Conservation (phyloP, 2,797 vertebrate species). For the Borostomias antarcticus region DNA sequence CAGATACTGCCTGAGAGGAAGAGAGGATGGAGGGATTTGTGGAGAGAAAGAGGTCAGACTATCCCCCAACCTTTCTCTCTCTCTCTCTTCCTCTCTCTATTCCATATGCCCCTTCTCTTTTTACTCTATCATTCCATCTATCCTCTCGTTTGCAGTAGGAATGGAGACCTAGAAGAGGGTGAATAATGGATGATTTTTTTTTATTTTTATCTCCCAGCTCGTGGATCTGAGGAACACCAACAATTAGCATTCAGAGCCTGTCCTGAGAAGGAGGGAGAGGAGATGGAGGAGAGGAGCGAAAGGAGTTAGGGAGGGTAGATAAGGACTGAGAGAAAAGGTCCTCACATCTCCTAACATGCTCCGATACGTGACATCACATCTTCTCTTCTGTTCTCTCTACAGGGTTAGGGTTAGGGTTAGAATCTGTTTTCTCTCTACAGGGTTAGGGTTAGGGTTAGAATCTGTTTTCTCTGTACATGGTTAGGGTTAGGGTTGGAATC, state of each 20-base stretch:
- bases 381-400: no score
- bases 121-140: conserved; percentile 8
- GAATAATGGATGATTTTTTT: conserved; percentile 56
- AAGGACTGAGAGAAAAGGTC: conserved; percentile 2
- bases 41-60: neutral
- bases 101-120: conserved; percentile 19
- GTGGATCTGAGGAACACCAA: conserved; percentile 44
- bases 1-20: neutral
- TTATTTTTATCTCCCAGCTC: conserved; percentile 43
- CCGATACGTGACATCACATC: conserved; percentile 25
- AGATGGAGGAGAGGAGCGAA: conserved; percentile 14
- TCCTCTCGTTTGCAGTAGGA: conserved; percentile 32
- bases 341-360: conserved; percentile 19
- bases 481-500: no score
- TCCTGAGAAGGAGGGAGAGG: conserved; percentile 21
- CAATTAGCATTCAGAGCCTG: conserved; percentile 47
- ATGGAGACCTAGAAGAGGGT: conserved; percentile 41
- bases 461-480: no score
- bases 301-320: neutral
- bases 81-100: conserved; percentile 5
- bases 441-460: neutral
- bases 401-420: no score
- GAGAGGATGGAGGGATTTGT: neutral
- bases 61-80: conserved; percentile 19
- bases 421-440: no score